Percentiles rank a stretch among this genome's conserved stretches.
phyloP scores from a whole-genome alignment of 1,140 invertebrate genomes.

The Pectinophora gossypiella region DNA sequence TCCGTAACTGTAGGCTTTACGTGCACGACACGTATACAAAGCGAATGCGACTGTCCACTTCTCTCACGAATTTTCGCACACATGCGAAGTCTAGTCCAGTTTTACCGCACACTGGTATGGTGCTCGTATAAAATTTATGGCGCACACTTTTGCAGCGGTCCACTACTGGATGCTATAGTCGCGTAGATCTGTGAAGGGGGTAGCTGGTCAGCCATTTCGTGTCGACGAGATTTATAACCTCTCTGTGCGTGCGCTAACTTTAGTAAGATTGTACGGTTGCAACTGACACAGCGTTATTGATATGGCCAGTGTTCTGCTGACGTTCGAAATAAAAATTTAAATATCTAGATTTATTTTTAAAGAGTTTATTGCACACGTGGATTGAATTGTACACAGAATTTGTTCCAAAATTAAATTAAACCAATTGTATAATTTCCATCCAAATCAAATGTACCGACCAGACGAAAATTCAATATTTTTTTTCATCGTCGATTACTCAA shows the following conservation, averaged over 20 bases:
- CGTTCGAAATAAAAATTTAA: background rate
- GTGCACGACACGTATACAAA: constrained; percentile 52
- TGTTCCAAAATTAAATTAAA: background rate
- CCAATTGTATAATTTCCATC: background rate
- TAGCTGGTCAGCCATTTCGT: constrained; percentile 69
- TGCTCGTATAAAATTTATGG: constrained; percentile 72
- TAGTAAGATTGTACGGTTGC: constrained; percentile 49
- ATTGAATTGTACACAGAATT: too few relatives aligned
- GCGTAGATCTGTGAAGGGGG: constrained; percentile 54
- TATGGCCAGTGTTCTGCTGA: constrained; percentile 6
- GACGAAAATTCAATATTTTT: background rate
- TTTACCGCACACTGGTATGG: constrained; percentile 64
- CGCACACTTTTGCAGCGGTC: constrained; percentile 67
- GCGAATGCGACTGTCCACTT: constrained; percentile 63
- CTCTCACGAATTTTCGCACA: constrained; percentile 68
- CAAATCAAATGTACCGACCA: background rate
- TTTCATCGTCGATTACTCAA: too few relatives aligned
- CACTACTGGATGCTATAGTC: constrained; percentile 28
- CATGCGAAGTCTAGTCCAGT: constrained; percentile 49
- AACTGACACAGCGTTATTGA: constrained; percentile 25
- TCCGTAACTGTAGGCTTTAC: constrained; percentile 43
- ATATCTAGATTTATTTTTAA: too few relatives aligned
- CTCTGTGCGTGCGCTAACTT: constrained; percentile 60
- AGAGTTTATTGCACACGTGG: too few relatives aligned
- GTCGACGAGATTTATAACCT: constrained; percentile 73